phyloP scores from a whole-genome alignment of 2,797 vertebrate genomes.

The Arremon brunneinucha region DNA sequence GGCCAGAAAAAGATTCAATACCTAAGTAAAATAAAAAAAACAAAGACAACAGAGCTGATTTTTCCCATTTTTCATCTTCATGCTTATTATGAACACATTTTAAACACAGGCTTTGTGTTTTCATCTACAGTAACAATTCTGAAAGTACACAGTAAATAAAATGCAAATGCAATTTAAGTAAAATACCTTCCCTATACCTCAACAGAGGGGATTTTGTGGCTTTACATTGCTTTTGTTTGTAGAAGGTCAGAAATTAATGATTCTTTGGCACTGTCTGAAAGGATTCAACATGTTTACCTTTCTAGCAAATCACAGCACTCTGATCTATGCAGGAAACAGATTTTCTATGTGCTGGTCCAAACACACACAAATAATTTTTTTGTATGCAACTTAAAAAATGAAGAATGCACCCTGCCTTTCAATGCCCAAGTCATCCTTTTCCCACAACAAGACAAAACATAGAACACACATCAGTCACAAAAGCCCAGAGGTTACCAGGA shows the following conservation, averaged over 20 bases:
- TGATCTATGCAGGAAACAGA: neutral
- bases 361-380: neutral
- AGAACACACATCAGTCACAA: neutral
- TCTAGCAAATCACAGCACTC: neutral
- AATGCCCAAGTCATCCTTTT: neutral
- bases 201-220: neutral
- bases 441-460: neutral
- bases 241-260: neutral
- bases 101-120: neutral
- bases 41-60: neutral
- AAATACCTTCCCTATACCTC: neutral
- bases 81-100: neutral
- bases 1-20: constrained; percentile 95
- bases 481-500: neutral
- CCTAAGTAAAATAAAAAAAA: constrained; percentile 68
- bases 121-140: neutral
- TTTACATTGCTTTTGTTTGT: neutral
- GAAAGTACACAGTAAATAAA: neutral
- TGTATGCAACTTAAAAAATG: rapidly evolving
- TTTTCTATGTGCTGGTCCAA: neutral
- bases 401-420: neutral
- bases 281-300: neutral
- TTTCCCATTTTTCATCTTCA: neutral
- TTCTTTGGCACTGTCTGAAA: neutral
- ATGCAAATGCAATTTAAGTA: neutral